Evolutionary conservation across 2,888 invertebrate genomes (phyloP), one percentile per base, ranked within the genome.

Genomic region (Catocala sponsa): DNA sequence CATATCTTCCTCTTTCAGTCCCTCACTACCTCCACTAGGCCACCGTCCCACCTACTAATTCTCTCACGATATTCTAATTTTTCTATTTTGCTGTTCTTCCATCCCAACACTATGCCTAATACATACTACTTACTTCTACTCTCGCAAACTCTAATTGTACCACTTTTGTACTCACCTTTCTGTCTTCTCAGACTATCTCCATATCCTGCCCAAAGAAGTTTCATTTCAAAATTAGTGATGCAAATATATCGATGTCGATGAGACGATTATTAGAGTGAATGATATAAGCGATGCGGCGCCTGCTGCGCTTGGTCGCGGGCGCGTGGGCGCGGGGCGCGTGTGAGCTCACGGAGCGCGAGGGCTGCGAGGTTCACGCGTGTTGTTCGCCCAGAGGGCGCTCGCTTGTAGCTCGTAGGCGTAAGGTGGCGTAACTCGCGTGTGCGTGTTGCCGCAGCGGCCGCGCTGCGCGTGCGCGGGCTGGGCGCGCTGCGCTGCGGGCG

Each of bases 381-480:
- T 83, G 83, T 85, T 84, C 84, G 89, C 81, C 79, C 85, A 85
- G 88, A 86, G 84, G 87, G 89, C 86, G 88, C 84, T 80, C 85
- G 86, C 83, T 80, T 83, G 89, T 87, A 88, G 86, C 71, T 78
- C 79, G 83, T 72, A 80, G 76, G 68, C 58, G 63, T 59, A 63
- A 38, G 35, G 35, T 54, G 63, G 68, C 69, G 76, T 82, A 79
- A 78, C 78, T 83, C 86, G 35, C 35, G 35, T 38, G 35, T 38
- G 81, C 85, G 83, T 85, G 85, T 75, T 91, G 78, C 51, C 49
- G 92, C 95, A 96, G 96, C 96, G 91, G 95, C 95, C 82, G 96
- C 96, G 78, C 94, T 95, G 86, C 94, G 95, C 83, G 91, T 93
- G 75, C 95, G 95, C 80, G 91, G 95, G 77, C 92, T 95, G 73